Conservation (phyloP, 2,888 invertebrate species). For the Agriopis marginaria region DNA sequence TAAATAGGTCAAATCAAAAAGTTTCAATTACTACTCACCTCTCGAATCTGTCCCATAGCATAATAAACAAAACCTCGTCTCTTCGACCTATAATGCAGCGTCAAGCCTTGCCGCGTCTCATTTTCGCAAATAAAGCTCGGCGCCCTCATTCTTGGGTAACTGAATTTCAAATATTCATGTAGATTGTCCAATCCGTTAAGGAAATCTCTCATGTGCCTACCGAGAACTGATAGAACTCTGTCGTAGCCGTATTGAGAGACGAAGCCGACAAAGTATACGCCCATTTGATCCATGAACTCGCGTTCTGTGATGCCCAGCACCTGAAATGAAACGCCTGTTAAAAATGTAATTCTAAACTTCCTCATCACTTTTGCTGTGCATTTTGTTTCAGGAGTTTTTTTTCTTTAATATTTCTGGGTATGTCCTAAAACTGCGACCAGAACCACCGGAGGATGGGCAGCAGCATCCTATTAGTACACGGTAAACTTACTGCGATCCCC, state of each 20-base stretch:
- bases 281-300: slow-evolving; percentile 97
- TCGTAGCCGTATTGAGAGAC: slow-evolving; percentile 98
- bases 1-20: neutral
- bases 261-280: slow-evolving; percentile 96
- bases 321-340: slow-evolving; percentile 73
- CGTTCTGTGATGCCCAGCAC: slow-evolving; percentile 94
- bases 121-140: slow-evolving; percentile 99
- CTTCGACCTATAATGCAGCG: slow-evolving; percentile 97
- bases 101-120: slow-evolving; percentile 96
- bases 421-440: too few relatives aligned
- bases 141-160: slow-evolving; percentile 95
- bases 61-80: slow-evolving; percentile 97
- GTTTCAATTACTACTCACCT: slow-evolving; percentile 79
- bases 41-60: slow-evolving; percentile 98
- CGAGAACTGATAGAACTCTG: slow-evolving; percentile 94
- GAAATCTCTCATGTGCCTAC: slow-evolving; percentile 97
- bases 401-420: too few relatives aligned
- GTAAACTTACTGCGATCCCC: too few relatives aligned
- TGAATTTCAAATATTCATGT: slow-evolving; percentile 98
- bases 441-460: too few relatives aligned
- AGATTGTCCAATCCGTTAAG: slow-evolving; percentile 98
- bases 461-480: too few relatives aligned
- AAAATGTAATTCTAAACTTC: too few relatives aligned
- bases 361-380: too few relatives aligned
- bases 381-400: too few relatives aligned